Conservation (phyloP, 2,888 invertebrate species). For the Rhaphigaster nebulosa region DNA sequence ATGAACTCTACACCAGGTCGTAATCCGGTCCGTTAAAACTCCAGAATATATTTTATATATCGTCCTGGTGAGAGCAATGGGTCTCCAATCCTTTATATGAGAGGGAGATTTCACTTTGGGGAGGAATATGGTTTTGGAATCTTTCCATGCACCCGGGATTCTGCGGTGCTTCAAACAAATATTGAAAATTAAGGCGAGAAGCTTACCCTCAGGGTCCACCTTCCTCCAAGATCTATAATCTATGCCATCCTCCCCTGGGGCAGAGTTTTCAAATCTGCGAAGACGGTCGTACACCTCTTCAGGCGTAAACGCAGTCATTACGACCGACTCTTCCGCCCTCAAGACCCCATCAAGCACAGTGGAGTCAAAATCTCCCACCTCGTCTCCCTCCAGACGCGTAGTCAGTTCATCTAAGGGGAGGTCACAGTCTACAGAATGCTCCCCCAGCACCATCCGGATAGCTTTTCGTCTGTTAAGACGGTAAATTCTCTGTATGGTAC, state of each 20-base stretch:
- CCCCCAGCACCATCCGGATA: neutral
- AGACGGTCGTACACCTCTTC: slow-evolving; percentile 47
- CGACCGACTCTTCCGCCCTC: neutral
- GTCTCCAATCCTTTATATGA: no score
- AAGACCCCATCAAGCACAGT: neutral
- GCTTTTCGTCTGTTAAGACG: neutral
- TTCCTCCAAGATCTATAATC: slow-evolving; percentile 54
- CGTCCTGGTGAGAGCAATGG: slow-evolving; percentile 65
- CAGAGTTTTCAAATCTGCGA: slow-evolving; percentile 29
- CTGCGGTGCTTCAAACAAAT: no score
- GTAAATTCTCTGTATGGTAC: neutral
- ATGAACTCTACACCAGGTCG: slow-evolving; percentile 11
- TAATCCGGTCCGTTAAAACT: slow-evolving; percentile 54
- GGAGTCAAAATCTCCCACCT: neutral
- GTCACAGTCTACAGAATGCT: neutral
- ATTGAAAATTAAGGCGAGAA: no score
- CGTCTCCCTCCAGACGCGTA: neutral
- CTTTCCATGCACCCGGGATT: no score
- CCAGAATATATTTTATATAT: slow-evolving; percentile 65
- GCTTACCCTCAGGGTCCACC: slow-evolving; percentile 42
- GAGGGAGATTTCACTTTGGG: no score
- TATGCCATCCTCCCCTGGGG: slow-evolving; percentile 42
- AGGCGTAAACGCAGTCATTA: slow-evolving; percentile 28
- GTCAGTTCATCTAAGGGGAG: no score
- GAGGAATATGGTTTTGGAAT: no score